These are phyloP conservation scores for Drosophila sechellia DNA, from an alignment of 1,140 invertebrate genomes.

Conservation along the genomic window DNA sequence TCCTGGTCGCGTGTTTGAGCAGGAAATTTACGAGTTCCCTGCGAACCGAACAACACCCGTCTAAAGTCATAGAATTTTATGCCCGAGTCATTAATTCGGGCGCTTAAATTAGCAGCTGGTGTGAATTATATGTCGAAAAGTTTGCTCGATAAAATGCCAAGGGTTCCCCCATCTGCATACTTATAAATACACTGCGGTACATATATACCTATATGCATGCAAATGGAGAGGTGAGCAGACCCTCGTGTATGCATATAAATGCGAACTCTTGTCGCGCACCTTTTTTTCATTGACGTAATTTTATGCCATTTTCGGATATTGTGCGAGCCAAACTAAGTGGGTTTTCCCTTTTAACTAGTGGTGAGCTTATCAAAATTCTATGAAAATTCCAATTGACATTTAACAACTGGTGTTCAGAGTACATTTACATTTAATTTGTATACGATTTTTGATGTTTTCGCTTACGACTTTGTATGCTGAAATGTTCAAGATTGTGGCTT, in stretches of 20 bases:
- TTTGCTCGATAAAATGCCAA: conserved; percentile 74
- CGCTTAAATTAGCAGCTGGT: conserved; percentile 78
- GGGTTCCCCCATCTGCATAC: neutral
- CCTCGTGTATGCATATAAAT: conserved; percentile 56
- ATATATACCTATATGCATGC: conserved; percentile 27
- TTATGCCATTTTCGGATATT: conserved; percentile 60
- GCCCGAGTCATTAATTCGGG: conserved; percentile 71
- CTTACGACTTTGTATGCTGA: conserved; percentile 35
- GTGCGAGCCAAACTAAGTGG: conserved; percentile 46
- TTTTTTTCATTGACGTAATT: conserved; percentile 77
- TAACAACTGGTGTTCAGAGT: conserved; percentile 68
- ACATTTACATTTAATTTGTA: conserved; percentile 79
- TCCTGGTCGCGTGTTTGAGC: conserved; percentile 38
- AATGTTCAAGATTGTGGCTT: conserved; percentile 71
- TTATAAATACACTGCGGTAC: conserved; percentile 13
- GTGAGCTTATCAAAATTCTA: conserved; percentile 72
- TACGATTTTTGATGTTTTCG: conserved; percentile 52
- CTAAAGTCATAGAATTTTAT: conserved; percentile 60
- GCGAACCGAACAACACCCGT: conserved; percentile 12
- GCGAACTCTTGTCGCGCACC: conserved; percentile 52
- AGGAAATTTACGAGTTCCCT: conserved; percentile 37
- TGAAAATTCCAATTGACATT: conserved; percentile 79
- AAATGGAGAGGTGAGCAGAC: conserved; percentile 18
- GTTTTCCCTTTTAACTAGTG: neutral
- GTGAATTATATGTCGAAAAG: conserved; percentile 76